Evolutionary conservation across 2,113 vertebrate genomes (phyloP).

Genomic region (Morphnarchus princeps): DNA sequence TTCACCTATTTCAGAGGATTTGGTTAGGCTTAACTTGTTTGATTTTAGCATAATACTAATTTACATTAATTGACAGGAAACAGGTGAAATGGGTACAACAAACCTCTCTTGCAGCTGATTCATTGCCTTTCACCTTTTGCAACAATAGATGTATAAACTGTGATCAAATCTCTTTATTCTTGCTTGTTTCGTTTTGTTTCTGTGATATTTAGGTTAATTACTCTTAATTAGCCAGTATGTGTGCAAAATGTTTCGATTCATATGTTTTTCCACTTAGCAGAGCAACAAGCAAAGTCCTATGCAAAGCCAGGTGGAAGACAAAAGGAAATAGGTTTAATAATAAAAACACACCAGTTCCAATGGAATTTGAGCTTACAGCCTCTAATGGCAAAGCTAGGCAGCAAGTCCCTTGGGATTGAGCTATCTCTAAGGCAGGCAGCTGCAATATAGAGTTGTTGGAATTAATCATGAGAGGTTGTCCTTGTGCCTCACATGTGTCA

Average conservation of each 20-base stretch:
- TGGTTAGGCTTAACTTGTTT: neutral
- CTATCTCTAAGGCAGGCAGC: neutral
- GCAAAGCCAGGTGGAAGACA: neutral
- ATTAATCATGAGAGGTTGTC: neutral
- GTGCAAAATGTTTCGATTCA: neutral
- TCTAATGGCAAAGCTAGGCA: neutral
- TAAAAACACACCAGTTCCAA: neutral
- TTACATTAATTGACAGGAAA: neutral
- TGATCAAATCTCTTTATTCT: neutral
- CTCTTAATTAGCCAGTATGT: neutral
- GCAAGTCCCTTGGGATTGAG: fast-evolving
- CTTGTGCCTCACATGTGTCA: neutral
- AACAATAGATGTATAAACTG: neutral
- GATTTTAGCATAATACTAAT: neutral
- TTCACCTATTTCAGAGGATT: neutral
- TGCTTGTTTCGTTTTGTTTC: neutral
- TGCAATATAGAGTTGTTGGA: neutral
- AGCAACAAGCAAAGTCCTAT: neutral
- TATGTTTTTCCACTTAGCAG: neutral
- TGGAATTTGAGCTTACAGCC: neutral
- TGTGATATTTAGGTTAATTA: neutral
- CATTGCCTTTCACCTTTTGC: neutral
- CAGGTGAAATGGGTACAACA: neutral
- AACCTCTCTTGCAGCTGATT: neutral
- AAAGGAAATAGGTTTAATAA: neutral